Conservation (phyloP, 2,113 vertebrate genomes). For the Microtus pennsylvanicus region DNA sequence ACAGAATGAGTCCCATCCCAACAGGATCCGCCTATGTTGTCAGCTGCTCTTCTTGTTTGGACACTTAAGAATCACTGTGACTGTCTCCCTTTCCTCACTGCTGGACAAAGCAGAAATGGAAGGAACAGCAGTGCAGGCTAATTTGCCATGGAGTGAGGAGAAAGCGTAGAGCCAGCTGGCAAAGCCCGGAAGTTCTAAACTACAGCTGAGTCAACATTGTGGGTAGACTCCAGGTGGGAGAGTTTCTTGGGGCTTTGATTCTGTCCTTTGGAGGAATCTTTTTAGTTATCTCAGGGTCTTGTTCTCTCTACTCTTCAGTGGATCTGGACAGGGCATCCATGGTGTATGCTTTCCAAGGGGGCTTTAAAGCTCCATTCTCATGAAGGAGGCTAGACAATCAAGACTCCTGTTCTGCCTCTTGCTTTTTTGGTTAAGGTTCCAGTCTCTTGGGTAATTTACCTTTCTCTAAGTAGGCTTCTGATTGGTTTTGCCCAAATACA, state of each 20-base stretch:
- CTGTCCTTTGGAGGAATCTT: not conserved
- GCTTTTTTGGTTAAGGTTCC: not conserved
- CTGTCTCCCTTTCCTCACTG: not conserved
- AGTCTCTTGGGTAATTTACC: not conserved
- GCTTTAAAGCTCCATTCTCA: not conserved
- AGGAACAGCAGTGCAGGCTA: not conserved
- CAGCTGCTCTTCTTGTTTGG: not conserved
- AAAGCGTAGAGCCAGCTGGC: not conserved
- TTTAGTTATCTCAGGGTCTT: not conserved
- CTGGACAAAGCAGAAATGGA: not conserved
- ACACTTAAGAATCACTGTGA: not conserved
- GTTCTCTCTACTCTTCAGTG: not conserved
- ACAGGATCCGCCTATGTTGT: too few relatives aligned
- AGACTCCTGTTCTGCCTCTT: not conserved
- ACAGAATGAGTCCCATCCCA: not conserved
- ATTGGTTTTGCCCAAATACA: not conserved
- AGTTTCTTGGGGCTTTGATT: not conserved
- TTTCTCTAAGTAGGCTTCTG: not conserved
- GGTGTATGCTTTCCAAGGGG: not conserved
- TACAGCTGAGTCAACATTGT: fast-evolving
- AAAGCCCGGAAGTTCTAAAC: not conserved
- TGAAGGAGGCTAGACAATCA: not conserved
- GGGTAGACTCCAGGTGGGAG: not conserved
- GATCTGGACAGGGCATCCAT: not conserved
- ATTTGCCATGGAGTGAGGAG: not conserved